phyloP scores from a whole-genome alignment of 2,888 invertebrate genomes.

The Tetranychus piercei region DNA sequence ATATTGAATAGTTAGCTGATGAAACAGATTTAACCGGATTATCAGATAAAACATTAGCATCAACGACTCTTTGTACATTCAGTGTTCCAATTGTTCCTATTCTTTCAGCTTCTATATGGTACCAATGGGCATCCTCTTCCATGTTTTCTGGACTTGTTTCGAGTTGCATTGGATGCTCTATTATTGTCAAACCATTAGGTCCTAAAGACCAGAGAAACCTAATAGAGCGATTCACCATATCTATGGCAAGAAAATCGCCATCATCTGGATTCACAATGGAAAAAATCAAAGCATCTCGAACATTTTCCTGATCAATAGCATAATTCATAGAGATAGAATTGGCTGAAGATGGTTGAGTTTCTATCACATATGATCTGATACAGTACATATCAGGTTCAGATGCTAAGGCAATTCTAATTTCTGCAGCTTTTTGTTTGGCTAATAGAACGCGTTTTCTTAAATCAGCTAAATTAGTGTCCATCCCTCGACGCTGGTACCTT shows the following conservation, averaged over 20 bases:
- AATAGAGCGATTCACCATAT: conserved; percentile 49
- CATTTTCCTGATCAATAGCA: conserved; percentile 41
- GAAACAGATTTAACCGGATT: conserved; percentile 37
- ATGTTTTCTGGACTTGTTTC: conserved; percentile 40
- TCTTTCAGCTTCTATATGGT: conserved; percentile 44
- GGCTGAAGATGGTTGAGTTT: conserved; percentile 47
- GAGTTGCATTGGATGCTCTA: conserved; percentile 49
- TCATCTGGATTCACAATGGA: conserved; percentile 37
- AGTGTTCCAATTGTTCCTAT: conserved; percentile 50
- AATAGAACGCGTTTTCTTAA: conserved; percentile 53
- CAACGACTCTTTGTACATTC: conserved; percentile 41
- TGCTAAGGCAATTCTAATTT: conserved; percentile 56
- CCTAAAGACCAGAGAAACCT: conserved; percentile 61
- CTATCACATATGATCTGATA: conserved; percentile 49
- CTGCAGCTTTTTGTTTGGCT: conserved; percentile 60
- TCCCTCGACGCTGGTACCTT: conserved; percentile 31
- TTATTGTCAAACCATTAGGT: conserved; percentile 46
- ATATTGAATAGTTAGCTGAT: conserved; percentile 42
- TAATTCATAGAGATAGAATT: conserved; percentile 50
- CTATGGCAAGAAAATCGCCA: conserved; percentile 51
- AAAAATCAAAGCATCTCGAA: conserved; percentile 49
- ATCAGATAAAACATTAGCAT: conserved; percentile 31
- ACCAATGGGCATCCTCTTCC: conserved; percentile 52
- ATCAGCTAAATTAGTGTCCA: conserved; percentile 46
- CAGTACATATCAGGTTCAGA: conserved; percentile 45